A percentile compares a stretch with the other conserved stretches of the same genome.
phyloP scores from a whole-genome alignment of 2,888 invertebrate species.

The Leptura quadrifasciata region DNA sequence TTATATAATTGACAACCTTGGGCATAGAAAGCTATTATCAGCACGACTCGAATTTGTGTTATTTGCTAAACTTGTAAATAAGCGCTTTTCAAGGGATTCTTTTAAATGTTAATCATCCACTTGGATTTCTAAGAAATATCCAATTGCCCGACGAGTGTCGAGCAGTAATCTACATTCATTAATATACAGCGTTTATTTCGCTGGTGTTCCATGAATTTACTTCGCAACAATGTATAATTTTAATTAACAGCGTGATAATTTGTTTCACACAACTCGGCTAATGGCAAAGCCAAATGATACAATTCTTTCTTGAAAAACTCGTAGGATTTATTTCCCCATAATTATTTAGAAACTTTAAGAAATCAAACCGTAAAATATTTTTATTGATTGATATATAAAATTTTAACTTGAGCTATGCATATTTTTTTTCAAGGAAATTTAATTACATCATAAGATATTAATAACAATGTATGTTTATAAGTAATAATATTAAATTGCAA shows the following conservation, averaged over 20 bases:
- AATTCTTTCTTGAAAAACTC: too few relatives aligned
- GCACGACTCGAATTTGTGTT: conserved; percentile 21
- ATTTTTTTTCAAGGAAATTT: too few relatives aligned
- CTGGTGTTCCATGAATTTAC: conserved; percentile 8
- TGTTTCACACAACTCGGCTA: not conserved
- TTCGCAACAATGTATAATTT: conserved; percentile 8
- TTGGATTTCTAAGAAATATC: conserved; percentile 1
- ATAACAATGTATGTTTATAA: too few relatives aligned
- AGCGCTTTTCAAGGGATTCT: not conserved
- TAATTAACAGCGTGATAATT: conserved; percentile 16
- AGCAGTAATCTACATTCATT: conserved; percentile 20
- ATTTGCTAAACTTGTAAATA: conserved; percentile 19
- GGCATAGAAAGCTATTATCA: conserved; percentile 35
- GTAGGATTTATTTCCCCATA: too few relatives aligned
- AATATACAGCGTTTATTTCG: conserved; percentile 10
- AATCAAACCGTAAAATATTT: too few relatives aligned
- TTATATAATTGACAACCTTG: conserved; percentile 38
- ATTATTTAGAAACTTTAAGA: too few relatives aligned
- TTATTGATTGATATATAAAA: too few relatives aligned
- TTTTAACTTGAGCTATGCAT: too few relatives aligned
- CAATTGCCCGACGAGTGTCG: not conserved
- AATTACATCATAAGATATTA: too few relatives aligned
- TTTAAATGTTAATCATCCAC: not conserved
- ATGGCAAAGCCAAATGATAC: too few relatives aligned
- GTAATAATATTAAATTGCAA: too few relatives aligned